Evolutionary conservation across 2,888 invertebrate genomes (phyloP).

Genomic region (Diaprepes abbreviatus): DNA sequence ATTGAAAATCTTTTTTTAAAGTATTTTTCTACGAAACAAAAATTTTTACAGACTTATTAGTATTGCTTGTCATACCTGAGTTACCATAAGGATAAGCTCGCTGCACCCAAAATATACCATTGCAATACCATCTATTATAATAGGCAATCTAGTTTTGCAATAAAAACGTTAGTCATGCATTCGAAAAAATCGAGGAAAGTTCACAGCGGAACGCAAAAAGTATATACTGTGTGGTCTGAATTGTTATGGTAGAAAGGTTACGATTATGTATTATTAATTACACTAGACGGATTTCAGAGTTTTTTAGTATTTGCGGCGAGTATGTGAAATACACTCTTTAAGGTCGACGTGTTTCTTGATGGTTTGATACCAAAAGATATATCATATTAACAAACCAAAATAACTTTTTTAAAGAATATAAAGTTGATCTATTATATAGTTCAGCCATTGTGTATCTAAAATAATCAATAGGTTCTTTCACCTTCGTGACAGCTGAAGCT

Average conservation of each 20-base stretch:
- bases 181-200: constrained; percentile 31
- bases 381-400: too few species aligned
- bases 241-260: constrained; percentile 32
- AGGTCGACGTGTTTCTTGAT: constrained; percentile 14
- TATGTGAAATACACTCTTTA: constrained; percentile 1
- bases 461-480: too few species aligned
- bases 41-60: neutral
- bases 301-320: neutral
- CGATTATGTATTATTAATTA: constrained; percentile 28
- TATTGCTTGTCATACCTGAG: neutral
- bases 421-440: too few species aligned
- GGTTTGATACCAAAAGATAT: too few species aligned
- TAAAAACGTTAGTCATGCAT: constrained; percentile 36
- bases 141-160: constrained; percentile 24
- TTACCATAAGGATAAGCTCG: constrained; percentile 6
- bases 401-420: too few species aligned
- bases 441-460: too few species aligned
- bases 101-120: constrained; percentile 16
- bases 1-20: too few species aligned
- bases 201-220: constrained; percentile 18
- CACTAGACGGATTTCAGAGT: constrained; percentile 4
- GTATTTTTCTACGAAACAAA: too few species aligned
- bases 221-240: constrained; percentile 1
- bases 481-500: too few species aligned
- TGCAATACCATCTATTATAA: constrained; percentile 4